A percentile compares a stretch with the other conserved stretches of the same genome.
phyloP scores from a whole-genome alignment of 2,888 invertebrate genomes.

The Xanthostigma xanthostigma region DNA sequence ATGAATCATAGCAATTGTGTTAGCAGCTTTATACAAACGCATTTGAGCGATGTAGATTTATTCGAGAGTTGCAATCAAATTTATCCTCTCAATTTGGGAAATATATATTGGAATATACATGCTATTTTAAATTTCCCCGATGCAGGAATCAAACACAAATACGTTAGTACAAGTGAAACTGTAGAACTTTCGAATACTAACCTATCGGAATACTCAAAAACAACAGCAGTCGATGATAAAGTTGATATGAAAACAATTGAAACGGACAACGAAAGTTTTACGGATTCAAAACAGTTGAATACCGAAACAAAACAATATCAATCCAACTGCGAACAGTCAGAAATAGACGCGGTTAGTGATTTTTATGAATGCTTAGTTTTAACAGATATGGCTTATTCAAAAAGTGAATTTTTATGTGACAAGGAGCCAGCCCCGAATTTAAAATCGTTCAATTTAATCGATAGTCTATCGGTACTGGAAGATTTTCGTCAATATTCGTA shows the following conservation, averaged over 20 bases:
- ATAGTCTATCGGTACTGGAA: slow-evolving; percentile 28
- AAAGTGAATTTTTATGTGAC: background rate
- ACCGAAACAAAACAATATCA: background rate
- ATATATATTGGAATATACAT: slow-evolving; percentile 24
- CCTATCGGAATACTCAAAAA: too few species aligned
- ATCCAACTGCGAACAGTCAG: background rate
- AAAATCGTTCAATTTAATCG: slow-evolving; percentile 16
- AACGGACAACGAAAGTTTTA: background rate
- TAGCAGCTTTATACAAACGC: background rate
- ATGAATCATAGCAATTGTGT: background rate
- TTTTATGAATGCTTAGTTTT: background rate
- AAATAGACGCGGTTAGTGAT: background rate
- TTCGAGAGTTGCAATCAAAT: slow-evolving; percentile 10
- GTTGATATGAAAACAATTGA: background rate
- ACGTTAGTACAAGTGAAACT: too few species aligned
- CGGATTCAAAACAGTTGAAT: background rate
- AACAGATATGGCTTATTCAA: background rate
- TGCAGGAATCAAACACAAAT: background rate
- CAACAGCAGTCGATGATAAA: background rate
- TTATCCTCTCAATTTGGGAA: slow-evolving; percentile 17
- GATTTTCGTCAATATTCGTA: slow-evolving; percentile 17
- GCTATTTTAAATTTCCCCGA: slow-evolving; percentile 9
- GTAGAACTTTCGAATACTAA: too few species aligned
- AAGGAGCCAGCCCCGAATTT: background rate
- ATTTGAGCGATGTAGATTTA: background rate